Evolutionary conservation across 1,140 invertebrate genomes (phyloP), one percentile per base, ranked within the genome.

Genomic region (Stenopsyche tienmushanensis): DNA sequence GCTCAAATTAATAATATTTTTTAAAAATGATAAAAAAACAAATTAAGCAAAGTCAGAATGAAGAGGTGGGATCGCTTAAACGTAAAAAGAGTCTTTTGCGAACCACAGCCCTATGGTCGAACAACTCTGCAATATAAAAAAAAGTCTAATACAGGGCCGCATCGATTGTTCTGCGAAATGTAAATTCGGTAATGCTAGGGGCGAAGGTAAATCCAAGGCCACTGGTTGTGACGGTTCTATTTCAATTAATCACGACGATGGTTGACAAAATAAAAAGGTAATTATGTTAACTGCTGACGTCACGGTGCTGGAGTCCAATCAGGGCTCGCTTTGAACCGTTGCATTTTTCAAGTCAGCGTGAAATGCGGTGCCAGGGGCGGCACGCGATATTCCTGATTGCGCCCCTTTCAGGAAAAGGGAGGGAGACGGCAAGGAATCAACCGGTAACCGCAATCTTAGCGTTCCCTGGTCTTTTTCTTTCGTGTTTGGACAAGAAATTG

Each of bases 401-500:
- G 21, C 26, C n/a, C 3, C 24, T 25, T 15, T 13, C 24, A 21
- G 10, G 3, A 41, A 47, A 45, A 34, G 15, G n/a, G 20, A 29
- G 21, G 21, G 7, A 10, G 47, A 13, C 10, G 54, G 17, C 34
- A 29, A 15, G 24, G 54, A 57, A 57, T 41, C 26, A 13, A 41
- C 41, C 18, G 29, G 54, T 57, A 29, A 21, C 21, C 57, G 57
- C 42, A 60, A 60, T 60, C 57, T 42, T 47, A 60, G 26, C 57
- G 47, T 34, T 39, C 44, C 44, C 41, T 10, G n/a, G 57, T 60
- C 57, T 60, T 60, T 45, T 44, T n/a, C 15, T 20, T 39, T 5
- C 13, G 57, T 60, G 57, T 60, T 60, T 60, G 23, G 42, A 60
- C 24, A 60, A 39, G 29, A 60, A 60, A 60, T 60, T 47, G 44